Base-by-base conservation (phyloP, 2,113 vertebrate species). In the Oreocharis arfaki region DNA sequence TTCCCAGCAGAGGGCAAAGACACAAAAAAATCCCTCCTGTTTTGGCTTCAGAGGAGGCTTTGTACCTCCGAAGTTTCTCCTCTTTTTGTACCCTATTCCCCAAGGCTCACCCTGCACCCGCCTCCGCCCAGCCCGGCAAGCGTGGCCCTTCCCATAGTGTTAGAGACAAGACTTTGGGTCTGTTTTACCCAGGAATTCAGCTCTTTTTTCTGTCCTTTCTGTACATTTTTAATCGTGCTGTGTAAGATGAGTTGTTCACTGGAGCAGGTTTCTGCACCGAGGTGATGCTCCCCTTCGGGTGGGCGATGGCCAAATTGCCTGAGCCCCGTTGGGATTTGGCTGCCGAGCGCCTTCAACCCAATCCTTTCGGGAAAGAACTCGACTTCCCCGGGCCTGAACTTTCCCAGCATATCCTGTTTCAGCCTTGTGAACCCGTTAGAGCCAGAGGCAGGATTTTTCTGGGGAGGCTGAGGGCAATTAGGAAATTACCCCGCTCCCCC, bases 331-430 rank as follows among this genome's bases (percentile, higher is more conserved):
- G 85, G 52, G 68, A 13, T 80, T 61, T 52, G 93, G 89, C 85
- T 84, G 75, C 71, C 1, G 5, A 73, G 59, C 1, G 7, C 11
- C 0, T 65, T 57, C 81, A 28, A 2, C 57, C 70, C 41, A 17
- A 68, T 59, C 22, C 2, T 82, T 53, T 75, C 0, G 28, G 85
- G 35, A 80, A 68, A 78, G 47, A 56, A 3, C 60, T 21, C 7
- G 0, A 10, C 55, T 60, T 89, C 77, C 70, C 5, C 7, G 55
- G 79, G 79, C 53, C 74, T 87, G 57, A 59, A 17, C 55, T 82
- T 95, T 93, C 96, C 95, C 94, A 95, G 96, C 68, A 21, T 33
- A 87, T 95, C 93, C 70, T 7, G 7, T 95, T 94, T 92, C 95
- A 94, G 27, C 79, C 61, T 4, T 22, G 35, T 10, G 39, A 92